Percentiles rank a stretch among this genome's conserved stretches.
These are phyloP conservation scores for Dryobates pubescens DNA, from an alignment of 2,797 vertebrate species.

Conservation along the genomic window DNA sequence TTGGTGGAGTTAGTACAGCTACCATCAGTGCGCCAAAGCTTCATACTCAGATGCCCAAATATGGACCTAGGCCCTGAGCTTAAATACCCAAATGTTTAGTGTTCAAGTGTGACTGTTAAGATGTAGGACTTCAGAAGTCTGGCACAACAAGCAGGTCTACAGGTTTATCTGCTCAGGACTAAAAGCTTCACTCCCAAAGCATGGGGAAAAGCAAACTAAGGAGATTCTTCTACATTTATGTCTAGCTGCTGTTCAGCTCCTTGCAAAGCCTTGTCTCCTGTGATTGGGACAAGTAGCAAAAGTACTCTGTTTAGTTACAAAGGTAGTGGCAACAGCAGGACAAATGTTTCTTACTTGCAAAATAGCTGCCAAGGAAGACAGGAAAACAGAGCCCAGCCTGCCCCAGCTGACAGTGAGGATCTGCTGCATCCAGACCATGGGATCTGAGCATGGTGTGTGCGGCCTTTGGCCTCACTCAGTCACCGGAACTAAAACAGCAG, in stretches of 20 bases:
- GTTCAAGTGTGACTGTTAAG: not conserved
- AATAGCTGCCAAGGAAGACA: not conserved
- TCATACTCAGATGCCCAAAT: not conserved
- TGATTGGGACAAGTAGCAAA: not conserved
- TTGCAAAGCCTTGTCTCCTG: not conserved
- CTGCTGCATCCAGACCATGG: accelerated
- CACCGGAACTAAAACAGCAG: not conserved
- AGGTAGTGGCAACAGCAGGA: not conserved
- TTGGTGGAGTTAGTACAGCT: not conserved
- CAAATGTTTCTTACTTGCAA: not conserved
- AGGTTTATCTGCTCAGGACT: not conserved
- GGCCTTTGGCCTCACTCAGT: not conserved
- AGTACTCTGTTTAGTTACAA: not conserved
- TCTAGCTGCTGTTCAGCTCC: not conserved
- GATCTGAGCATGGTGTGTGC: not conserved
- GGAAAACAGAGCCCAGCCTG: not conserved
- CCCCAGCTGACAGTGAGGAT: not conserved
- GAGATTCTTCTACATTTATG: not conserved
- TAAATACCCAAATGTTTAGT: not conserved
- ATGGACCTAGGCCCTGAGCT: not conserved
- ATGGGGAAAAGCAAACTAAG: not conserved
- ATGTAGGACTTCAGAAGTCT: not conserved
- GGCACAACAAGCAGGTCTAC: not conserved
- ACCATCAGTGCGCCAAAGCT: not conserved
- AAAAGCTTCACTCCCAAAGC: not conserved